Evolutionary conservation across 2,888 invertebrate species (phyloP).

Genomic region (Lithophane leautieri): DNA sequence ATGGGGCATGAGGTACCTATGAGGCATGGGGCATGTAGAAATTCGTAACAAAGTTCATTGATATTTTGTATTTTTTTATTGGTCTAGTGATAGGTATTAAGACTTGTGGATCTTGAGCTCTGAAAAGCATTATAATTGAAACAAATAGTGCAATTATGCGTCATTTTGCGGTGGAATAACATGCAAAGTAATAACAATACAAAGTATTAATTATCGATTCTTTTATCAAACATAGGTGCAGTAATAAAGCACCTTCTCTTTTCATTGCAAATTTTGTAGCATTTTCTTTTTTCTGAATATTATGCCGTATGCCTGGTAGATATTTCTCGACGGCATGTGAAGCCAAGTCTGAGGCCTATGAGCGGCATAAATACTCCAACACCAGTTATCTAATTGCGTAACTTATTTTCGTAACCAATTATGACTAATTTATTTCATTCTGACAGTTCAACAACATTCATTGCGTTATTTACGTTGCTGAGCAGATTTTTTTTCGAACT

Average conservation of each 20-base stretch:
- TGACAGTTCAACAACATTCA: too few relatives aligned
- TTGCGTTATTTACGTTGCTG: too few relatives aligned
- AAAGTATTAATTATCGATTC: not conserved
- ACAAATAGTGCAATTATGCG: not conserved
- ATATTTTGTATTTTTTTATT: not conserved
- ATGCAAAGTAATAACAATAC: not conserved
- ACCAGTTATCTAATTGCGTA: too few relatives aligned
- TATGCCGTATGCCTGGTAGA: too few relatives aligned
- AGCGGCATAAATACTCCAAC: too few relatives aligned
- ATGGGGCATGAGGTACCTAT: constrained; percentile 18
- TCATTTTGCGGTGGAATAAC: not conserved
- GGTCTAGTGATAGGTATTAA: not conserved
- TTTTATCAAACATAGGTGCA: not conserved
- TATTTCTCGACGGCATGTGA: too few relatives aligned
- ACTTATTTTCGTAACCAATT: too few relatives aligned
- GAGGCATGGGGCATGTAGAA: not conserved
- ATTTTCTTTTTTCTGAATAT: not conserved
- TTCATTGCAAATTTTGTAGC: not conserved
- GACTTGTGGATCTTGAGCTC: not conserved
- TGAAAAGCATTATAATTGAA: not conserved
- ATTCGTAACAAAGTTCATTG: not conserved
- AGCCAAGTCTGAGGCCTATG: too few relatives aligned
- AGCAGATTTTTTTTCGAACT: too few relatives aligned
- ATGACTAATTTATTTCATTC: too few relatives aligned
- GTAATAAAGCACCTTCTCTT: too few relatives aligned